phyloP scores from a whole-genome alignment of 2,888 invertebrate species.

The Meandrusa payeni region DNA sequence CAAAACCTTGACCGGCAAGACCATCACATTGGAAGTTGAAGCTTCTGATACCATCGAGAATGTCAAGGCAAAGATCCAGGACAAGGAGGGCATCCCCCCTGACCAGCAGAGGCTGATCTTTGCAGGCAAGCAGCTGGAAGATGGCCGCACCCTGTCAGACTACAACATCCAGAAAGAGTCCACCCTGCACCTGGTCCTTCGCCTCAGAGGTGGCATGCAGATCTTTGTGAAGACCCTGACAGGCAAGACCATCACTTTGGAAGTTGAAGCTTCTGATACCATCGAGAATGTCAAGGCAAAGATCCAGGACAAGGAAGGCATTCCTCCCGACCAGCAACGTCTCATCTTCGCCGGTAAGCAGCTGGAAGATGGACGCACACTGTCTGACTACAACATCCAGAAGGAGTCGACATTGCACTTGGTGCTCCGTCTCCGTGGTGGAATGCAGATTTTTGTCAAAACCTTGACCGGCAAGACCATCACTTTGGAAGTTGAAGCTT shows the following conservation, averaged over 20 bases:
- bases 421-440: slow-evolving; percentile 38
- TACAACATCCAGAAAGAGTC: slow-evolving; percentile 32
- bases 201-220: slow-evolving; percentile 28
- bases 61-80: slow-evolving; percentile 30
- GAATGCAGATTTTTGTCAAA: slow-evolving; percentile 38
- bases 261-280: slow-evolving; percentile 16
- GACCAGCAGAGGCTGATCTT: slow-evolving; percentile 30
- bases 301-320: slow-evolving; percentile 20
- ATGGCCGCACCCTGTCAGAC: slow-evolving; percentile 29
- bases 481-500: slow-evolving; percentile 28
- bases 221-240: slow-evolving; percentile 20
- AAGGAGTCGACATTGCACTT: slow-evolving; percentile 21
- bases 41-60: slow-evolving; percentile 29
- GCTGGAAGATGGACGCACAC: slow-evolving; percentile 19
- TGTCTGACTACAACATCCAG: slow-evolving; percentile 22
- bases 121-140: slow-evolving; percentile 30
- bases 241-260: slow-evolving; percentile 17
- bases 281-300: slow-evolving; percentile 20
- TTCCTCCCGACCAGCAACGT: slow-evolving; percentile 20
- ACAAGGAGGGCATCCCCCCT: slow-evolving; percentile 29
- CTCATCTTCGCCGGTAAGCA: slow-evolving; percentile 22
- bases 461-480: slow-evolving; percentile 30
- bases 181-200: slow-evolving; percentile 28
- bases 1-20: slow-evolving; percentile 25
- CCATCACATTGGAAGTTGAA: slow-evolving; percentile 29